A percentile compares a stretch with the other conserved stretches of the same genome.
These are phyloP conservation scores for Semaprochilodus insignis DNA, from an alignment of 2,797 vertebrate species.

Conservation along the genomic window DNA sequence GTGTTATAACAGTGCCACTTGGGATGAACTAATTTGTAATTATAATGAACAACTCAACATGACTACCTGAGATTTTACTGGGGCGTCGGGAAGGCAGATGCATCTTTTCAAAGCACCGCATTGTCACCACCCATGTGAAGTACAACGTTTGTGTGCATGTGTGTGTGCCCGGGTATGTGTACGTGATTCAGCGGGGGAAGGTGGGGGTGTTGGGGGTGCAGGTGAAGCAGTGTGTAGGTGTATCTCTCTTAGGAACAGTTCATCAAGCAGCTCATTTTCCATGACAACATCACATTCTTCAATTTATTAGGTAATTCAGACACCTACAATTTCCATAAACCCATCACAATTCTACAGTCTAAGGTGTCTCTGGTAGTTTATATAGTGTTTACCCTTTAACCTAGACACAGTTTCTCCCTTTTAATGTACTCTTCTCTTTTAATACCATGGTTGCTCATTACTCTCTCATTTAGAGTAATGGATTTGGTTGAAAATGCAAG, in stretches of 20 bases:
- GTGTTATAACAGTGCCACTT: constrained; percentile 40
- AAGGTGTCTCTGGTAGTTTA: background rate
- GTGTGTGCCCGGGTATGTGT: background rate
- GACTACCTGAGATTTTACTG: constrained; percentile 3
- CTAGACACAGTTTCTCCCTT: background rate
- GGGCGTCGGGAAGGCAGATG: background rate
- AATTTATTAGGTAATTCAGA: constrained; percentile 23
- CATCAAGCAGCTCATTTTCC: constrained; percentile 40
- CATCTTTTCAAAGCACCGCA: background rate
- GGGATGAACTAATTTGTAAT: constrained; percentile 51
- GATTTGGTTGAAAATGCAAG: too few relatives aligned
- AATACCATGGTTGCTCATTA: too few relatives aligned
- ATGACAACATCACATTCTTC: constrained; percentile 25
- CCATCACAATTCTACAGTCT: background rate
- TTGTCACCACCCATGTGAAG: constrained; percentile 3
- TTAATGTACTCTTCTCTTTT: background rate
- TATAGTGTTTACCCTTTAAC: background rate
- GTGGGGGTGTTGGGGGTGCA: background rate
- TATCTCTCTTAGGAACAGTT: constrained; percentile 26
- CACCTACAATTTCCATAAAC: constrained; percentile 16
- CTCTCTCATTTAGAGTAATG: too few relatives aligned
- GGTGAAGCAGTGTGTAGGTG: constrained; percentile 13
- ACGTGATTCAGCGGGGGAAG: background rate
- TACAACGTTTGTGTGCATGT: background rate
- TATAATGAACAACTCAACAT: constrained; percentile 25